Base-by-base conservation (phyloP, 2,888 invertebrate species). In the Brachyopa scutellaris region DNA sequence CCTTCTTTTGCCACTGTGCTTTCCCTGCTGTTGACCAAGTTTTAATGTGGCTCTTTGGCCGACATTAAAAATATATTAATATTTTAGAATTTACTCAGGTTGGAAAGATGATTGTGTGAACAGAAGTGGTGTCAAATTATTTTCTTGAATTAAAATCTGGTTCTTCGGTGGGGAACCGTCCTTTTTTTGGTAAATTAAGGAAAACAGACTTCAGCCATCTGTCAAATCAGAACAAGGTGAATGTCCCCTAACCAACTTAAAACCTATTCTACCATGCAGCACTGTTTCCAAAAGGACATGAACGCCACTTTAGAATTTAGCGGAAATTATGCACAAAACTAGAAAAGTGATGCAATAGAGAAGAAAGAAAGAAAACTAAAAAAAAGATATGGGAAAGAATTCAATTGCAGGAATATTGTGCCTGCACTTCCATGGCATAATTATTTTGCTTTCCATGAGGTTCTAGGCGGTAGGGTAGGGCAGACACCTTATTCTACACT, bases 231-330 rank as follows among this genome's bases (percentile, higher is more conserved):
- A 38, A 73, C 64, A 47, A 31, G 38, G 26, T 29, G 1, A 40
- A 21, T 36, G 21, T 26, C 40, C 2, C 2, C 15, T n/a, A 13
- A 2, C 26, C 23, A 1, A 5, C 19, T 21, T n/a, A n/a, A n/a
- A n/a, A n/a, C n/a, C n/a, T n/a, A n/a, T n/a, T n/a, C n/a, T n/a
- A n/a, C 9, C 21, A 8, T 31, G 9, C 31, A 4, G 8, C 9
- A 0, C 13, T 11, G 31, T 53, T 47, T 19, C 11, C 19, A 36
- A 55, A 47, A 57, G 64, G 73, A 64, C 73, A 64, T 73, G 73
- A 73, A 73, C 73, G 73, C 33, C 73, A 73, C 47, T 73, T 73
- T 31, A 64, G 64, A 73, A 38, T 62, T 72, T 55, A 73, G 64
- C 73, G 64, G 38, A 55, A 64, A 64, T 64, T 47, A 57, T 47